A percentile compares a stretch with the other conserved stretches of the same genome.
phyloP scores from a whole-genome alignment of 1,140 invertebrate genomes.

The Aleiodes sp. region DNA sequence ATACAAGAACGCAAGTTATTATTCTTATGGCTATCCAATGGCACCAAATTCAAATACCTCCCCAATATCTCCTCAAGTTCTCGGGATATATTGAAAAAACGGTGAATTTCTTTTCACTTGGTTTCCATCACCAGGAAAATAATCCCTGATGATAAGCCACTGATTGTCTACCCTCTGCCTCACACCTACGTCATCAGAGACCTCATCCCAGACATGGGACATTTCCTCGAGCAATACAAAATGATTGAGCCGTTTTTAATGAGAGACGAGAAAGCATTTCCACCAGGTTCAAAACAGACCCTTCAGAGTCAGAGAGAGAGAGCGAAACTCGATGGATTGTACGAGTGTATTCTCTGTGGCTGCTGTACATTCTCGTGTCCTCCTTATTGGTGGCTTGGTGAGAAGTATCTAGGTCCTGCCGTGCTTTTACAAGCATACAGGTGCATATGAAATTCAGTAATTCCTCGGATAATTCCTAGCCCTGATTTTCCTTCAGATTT shows the following conservation, averaged over 20 bases:
- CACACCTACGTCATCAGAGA: constrained; percentile 94
- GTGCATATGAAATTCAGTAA: constrained; percentile 27
- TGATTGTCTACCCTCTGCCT: constrained; percentile 87
- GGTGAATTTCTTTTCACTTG: no score
- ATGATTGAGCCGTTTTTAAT: constrained; percentile 89
- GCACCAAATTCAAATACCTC: no score
- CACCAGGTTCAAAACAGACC: constrained; percentile 68
- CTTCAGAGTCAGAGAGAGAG: constrained; percentile 76
- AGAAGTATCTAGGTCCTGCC: constrained; percentile 77
- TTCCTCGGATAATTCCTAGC: background rate
- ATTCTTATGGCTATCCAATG: no score
- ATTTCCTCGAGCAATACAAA: constrained; percentile 87
- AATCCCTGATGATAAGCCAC: constrained; percentile 63
- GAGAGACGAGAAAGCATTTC: constrained; percentile 70
- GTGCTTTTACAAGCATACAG: constrained; percentile 70
- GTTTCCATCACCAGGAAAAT: constrained; percentile 52
- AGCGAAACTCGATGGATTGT: constrained; percentile 79
- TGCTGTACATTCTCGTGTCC: constrained; percentile 77
- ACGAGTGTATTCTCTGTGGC: constrained; percentile 81
- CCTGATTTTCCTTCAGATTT: no score
- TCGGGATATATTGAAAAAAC: background rate
- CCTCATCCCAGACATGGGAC: constrained; percentile 87
- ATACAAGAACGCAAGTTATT: no score
- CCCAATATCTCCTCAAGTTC: no score
- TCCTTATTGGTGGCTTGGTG: constrained; percentile 79